Percentiles rank a stretch among this genome's conserved stretches.
Evolutionary conservation across 2,888 invertebrate genomes (phyloP).

Genomic region (Ditula angustiorana): DNA sequence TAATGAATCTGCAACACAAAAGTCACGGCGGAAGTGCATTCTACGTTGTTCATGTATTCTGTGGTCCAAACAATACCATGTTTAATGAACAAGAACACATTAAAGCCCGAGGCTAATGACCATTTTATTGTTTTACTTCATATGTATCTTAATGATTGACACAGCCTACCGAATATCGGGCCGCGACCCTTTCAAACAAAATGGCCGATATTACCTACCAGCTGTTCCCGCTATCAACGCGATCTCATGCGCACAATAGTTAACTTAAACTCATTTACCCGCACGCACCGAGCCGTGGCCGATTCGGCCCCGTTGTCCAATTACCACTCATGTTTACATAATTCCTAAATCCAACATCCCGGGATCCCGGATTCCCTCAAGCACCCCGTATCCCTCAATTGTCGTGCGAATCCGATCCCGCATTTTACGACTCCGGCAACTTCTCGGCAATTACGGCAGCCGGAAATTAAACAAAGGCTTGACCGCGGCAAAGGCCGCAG

Average conservation of each 20-base stretch:
- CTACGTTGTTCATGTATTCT: too few relatives aligned
- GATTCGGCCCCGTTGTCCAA: constrained; percentile 29
- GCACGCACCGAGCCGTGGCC: constrained; percentile 27
- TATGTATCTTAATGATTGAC: constrained; percentile 21
- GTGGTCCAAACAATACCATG: background rate
- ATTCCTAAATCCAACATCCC: constrained; percentile 33
- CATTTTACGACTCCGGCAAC: constrained; percentile 49
- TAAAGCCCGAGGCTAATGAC: background rate
- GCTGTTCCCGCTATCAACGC: background rate
- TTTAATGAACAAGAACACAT: constrained; percentile 4
- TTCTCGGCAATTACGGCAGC: constrained; percentile 57
- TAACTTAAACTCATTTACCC: constrained; percentile 35
- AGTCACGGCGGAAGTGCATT: too few relatives aligned
- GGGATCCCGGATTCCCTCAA: constrained; percentile 25
- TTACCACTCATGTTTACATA: constrained; percentile 44
- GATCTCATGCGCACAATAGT: constrained; percentile 12
- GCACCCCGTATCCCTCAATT: constrained; percentile 29
- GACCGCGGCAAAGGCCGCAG: constrained; percentile 48
- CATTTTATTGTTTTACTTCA: constrained; percentile 4
- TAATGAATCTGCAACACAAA: too few relatives aligned
- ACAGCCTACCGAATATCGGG: constrained; percentile 17
- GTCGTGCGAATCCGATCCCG: constrained; percentile 40
- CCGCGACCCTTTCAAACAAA: constrained; percentile 17
- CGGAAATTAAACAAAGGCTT: constrained; percentile 64
- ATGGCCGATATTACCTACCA: constrained; percentile 1